Evolutionary conservation across 2,888 invertebrate genomes (phyloP).

Genomic region (Heteromyza rotundicornis): DNA sequence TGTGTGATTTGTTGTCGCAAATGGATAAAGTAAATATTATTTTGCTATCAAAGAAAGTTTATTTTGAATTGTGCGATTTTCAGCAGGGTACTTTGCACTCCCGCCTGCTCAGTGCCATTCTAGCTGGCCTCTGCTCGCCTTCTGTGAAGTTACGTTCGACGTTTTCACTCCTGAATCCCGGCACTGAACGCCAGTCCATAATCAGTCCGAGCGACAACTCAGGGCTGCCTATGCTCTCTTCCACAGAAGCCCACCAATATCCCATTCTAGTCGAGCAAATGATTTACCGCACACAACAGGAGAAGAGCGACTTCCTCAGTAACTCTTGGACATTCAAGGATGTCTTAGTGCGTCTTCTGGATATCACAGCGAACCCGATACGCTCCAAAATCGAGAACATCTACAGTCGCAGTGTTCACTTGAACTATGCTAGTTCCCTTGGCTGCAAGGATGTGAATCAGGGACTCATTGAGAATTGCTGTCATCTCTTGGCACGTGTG

Average conservation of each 20-base stretch:
- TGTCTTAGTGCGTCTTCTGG: conserved; percentile 81
- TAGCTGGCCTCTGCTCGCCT: conserved; percentile 84
- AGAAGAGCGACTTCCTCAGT: conserved; percentile 59
- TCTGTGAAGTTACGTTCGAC: conserved; percentile 76
- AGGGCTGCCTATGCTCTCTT: conserved; percentile 69
- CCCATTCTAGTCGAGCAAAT: conserved; percentile 81
- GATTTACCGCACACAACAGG: conserved; percentile 70
- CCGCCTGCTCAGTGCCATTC: conserved; percentile 77
- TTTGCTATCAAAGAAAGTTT: neutral
- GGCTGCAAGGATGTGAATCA: conserved; percentile 61
- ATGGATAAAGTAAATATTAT: conserved; percentile 68
- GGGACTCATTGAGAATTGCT: conserved; percentile 72
- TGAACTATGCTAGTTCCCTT: conserved; percentile 59
- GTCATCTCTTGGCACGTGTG: conserved; percentile 80
- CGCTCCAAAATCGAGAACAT: conserved; percentile 63
- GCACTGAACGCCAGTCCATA: conserved; percentile 62
- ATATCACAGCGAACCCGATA: conserved; percentile 82
- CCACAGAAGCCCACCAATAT: conserved; percentile 73
- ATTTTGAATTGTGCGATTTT: neutral
- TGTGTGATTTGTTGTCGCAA: conserved; percentile 81
- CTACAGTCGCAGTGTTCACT: conserved; percentile 54
- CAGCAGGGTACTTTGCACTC: conserved; percentile 54
- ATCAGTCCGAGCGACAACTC: conserved; percentile 75
- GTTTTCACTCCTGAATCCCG: conserved; percentile 71
- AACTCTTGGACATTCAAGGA: conserved; percentile 71